Conservation (phyloP, 2,888 invertebrate genomes). For the Eulithis prunata region DNA sequence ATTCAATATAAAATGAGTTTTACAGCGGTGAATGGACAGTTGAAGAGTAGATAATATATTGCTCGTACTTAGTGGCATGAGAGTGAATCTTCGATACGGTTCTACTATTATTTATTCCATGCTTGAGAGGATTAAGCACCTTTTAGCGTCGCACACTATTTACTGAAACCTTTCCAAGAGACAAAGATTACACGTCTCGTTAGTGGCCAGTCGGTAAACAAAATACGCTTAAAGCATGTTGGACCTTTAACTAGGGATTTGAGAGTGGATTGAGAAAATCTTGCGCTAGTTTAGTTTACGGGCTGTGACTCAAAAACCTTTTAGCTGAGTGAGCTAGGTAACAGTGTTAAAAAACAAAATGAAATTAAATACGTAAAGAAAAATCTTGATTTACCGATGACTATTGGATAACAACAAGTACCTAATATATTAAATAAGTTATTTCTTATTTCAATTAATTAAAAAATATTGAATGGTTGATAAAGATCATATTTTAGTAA, state of each 20-base stretch:
- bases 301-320: slow-evolving; percentile 4
- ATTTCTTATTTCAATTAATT: too few species aligned
- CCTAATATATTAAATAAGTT: too few species aligned
- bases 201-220: slow-evolving; percentile 44
- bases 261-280: slow-evolving; percentile 18
- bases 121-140: slow-evolving; percentile 68
- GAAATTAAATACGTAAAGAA: too few species aligned
- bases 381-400: too few species aligned
- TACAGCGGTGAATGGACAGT: background rate
- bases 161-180: slow-evolving; percentile 62
- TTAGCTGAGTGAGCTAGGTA: background rate
- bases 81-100: slow-evolving; percentile 18
- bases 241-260: slow-evolving; percentile 29
- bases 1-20: slow-evolving; percentile 2
- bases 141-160: slow-evolving; percentile 78
- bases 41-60: background rate
- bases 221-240: slow-evolving; percentile 31
- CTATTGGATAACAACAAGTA: too few species aligned
- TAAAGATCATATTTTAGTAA: too few species aligned
- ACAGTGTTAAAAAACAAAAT: too few species aligned
- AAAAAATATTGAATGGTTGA: too few species aligned
- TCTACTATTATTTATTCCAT: slow-evolving; percentile 19
- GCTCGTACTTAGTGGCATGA: background rate
- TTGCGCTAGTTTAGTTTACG: slow-evolving; percentile 15
- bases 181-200: slow-evolving; percentile 61